A percentile compares a stretch with the other conserved stretches of the same genome.
These are phyloP conservation scores for Rutilus rutilus DNA, from an alignment of 2,113 vertebrate species.

Conservation along the genomic window DNA sequence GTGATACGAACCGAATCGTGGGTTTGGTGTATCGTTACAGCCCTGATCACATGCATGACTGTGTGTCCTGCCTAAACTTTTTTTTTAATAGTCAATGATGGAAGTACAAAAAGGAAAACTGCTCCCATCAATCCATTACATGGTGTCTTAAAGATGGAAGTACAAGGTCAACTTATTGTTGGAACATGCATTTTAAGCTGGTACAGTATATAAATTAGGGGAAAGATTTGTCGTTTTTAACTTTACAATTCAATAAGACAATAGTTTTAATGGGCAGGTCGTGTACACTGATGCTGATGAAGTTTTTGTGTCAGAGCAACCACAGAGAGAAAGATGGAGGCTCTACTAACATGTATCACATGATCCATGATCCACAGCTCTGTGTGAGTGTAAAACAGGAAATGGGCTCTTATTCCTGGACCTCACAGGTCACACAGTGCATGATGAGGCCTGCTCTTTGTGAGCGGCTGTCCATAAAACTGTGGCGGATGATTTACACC, in stretches of 20 bases:
- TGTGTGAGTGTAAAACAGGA: not conserved
- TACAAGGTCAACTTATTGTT: no score
- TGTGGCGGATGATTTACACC: slow-evolving; percentile 7
- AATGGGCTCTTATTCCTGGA: slow-evolving; percentile 3
- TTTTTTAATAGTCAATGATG: no score
- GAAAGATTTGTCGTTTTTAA: no score
- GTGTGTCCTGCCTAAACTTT: no score
- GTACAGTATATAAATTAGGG: no score
- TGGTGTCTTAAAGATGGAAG: slow-evolving; percentile 3
- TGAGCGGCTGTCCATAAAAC: not conserved
- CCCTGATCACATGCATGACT: no score
- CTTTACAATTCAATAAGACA: not conserved
- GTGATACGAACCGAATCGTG: no score
- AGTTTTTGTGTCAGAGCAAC: not conserved
- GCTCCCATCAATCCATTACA: not conserved
- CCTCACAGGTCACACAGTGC: not conserved
- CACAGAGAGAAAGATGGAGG: not conserved
- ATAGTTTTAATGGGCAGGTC: not conserved
- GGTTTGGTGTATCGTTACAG: no score
- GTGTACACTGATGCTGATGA: not conserved
- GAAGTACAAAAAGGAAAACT: no score
- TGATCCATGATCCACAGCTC: not conserved
- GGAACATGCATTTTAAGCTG: not conserved
- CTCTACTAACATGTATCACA: not conserved
- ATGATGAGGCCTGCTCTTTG: not conserved